Percentiles rank a stretch among this genome's conserved stretches.
phyloP scores from a whole-genome alignment of 2,888 invertebrate genomes.

The Plagodis pulveraria region DNA sequence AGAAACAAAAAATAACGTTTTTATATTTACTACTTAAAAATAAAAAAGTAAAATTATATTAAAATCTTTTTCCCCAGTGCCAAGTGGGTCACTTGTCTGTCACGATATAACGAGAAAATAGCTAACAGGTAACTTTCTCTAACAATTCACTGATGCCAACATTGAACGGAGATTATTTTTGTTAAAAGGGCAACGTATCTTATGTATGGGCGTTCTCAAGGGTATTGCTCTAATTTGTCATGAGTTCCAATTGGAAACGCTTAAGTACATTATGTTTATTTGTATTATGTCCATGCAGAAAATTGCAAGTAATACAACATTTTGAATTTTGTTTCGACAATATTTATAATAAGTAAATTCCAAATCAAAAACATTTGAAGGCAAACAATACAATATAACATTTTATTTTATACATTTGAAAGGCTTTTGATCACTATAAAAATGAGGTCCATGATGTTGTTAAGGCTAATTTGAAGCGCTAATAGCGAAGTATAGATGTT shows the following conservation, averaged over 20 bases:
- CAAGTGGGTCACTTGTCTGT: conserved; percentile 75
- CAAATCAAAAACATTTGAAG: too few species aligned
- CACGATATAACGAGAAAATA: conserved; percentile 58
- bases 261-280: not conserved
- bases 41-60: conserved; percentile 56
- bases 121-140: conserved; percentile 47
- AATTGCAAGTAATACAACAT: too few species aligned
- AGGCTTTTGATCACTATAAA: too few species aligned
- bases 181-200: conserved; percentile 33
- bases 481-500: too few species aligned
- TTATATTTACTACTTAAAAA: conserved; percentile 29
- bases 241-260: conserved; percentile 8
- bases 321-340: too few species aligned
- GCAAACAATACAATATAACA: too few species aligned
- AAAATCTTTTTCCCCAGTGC: conserved; percentile 61
- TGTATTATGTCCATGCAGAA: too few species aligned
- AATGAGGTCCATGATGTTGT: too few species aligned
- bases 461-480: too few species aligned
- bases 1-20: too few species aligned
- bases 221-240: conserved; percentile 24
- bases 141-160: conserved; percentile 41
- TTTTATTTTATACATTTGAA: too few species aligned
- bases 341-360: too few species aligned
- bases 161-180: conserved; percentile 36
- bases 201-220: conserved; percentile 22